These are phyloP conservation scores for Athalia cordata DNA, from an alignment of 2,888 invertebrate genomes.

Conservation along the genomic window DNA sequence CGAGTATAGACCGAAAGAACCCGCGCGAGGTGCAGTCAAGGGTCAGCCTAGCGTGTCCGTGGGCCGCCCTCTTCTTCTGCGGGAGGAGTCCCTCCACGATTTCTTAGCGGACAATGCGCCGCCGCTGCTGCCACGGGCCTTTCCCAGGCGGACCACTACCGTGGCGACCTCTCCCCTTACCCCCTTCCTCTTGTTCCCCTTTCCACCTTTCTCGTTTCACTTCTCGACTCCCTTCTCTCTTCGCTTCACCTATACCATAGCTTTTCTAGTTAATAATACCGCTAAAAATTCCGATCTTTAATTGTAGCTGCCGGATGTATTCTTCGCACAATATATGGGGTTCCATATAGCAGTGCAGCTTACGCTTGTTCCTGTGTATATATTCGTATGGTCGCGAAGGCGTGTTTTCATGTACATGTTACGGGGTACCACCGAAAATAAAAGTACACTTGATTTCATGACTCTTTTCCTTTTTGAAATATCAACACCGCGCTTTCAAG, in stretches of 20 bases:
- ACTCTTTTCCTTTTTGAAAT: too few relatives aligned
- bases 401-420: too few relatives aligned
- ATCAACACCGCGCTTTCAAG: too few relatives aligned
- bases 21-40: constrained; percentile 64
- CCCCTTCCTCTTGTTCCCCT: constrained; percentile 47
- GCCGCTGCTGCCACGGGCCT: constrained; percentile 52
- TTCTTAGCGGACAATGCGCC: constrained; percentile 30
- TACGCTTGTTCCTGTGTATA: too few relatives aligned
- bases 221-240: constrained; percentile 44
- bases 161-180: constrained; percentile 69
- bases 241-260: constrained; percentile 7
- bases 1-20: not conserved
- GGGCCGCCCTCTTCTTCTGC: constrained; percentile 48
- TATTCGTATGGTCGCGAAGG: too few relatives aligned
- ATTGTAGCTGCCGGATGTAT: constrained; percentile 1
- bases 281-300: constrained; percentile 22
- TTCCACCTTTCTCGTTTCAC: constrained; percentile 45
- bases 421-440: too few relatives aligned
- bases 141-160: constrained; percentile 73
- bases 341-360: too few relatives aligned
- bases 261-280: not conserved
- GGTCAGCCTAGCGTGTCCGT: constrained; percentile 72
- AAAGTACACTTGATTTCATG: too few relatives aligned
- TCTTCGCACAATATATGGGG: not conserved
- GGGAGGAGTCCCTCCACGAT: constrained; percentile 49